Base-by-base conservation (phyloP, 1,140 invertebrate genomes). In the Cepaea nemoralis region DNA sequence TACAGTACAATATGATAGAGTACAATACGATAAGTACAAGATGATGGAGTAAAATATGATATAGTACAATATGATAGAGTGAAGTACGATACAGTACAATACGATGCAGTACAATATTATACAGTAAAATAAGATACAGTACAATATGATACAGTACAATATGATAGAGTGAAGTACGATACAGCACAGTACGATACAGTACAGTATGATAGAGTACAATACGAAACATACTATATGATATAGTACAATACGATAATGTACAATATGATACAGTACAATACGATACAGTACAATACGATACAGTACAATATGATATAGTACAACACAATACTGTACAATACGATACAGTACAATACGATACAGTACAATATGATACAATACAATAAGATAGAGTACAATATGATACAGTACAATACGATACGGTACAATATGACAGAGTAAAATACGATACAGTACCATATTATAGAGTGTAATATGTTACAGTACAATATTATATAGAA, bases 1-100 rank as follows among this genome's bases (percentile, higher is more conserved):
- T 66, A 66, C 10, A 66, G n/a, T n/a, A 66, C 10, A 66, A 66
- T 66, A 66, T 10, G n/a, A 66, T 66, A 66, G 59, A 66, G n/a
- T 27, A 66, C 10, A 66, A 66, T 24, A 66, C 10, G n/a, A 66
- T 66, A 66, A 66, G n/a, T 27, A 66, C 10, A 66, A 66, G 10
- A 66, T 10, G n/a, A 66, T n/a, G 10, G 59, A 66, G n/a, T 33
- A 66, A 33, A 66, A 66, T 66, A 66, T 10, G n/a, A 66, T 24
- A 66, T 10, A 66, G n/a, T 66, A 66, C 10, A 66, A 27, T 66
- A 66, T 10, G n/a, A 66, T 24, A 66, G 59, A 66, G n/a, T 24
- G n/a, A n/a, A 66, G 10, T 66, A 66, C 10, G n/a, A 66, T 24
- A 66, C 10, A 66, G n/a, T 8, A 66, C 10, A 66, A 66, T 66